Evolutionary conservation across 2,113 vertebrate species (phyloP).

Genomic region (Crypturellus undulatus): DNA sequence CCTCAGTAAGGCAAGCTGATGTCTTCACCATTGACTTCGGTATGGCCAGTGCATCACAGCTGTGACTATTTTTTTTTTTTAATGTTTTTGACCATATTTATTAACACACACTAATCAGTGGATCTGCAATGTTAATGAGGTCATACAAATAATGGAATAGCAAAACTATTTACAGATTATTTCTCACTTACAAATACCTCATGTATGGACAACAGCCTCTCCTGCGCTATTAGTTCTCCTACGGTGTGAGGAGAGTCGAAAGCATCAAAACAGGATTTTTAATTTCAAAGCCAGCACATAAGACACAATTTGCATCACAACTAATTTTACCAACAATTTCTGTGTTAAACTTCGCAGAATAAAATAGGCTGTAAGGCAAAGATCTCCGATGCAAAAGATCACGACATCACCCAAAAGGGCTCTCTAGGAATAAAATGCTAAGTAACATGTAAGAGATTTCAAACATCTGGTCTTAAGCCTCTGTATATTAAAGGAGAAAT

Average conservation of each 20-base stretch:
- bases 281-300: not conserved
- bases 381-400: not conserved
- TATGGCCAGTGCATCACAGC: not conserved
- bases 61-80: not conserved
- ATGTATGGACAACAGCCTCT: not conserved
- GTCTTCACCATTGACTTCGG: not conserved
- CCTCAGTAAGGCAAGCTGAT: not conserved
- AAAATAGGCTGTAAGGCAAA: not conserved
- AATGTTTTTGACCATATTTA: not conserved
- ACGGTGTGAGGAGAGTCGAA: not conserved
- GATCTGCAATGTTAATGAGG: not conserved
- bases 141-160: not conserved
- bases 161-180: not conserved
- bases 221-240: not conserved
- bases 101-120: not conserved
- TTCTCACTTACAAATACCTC: not conserved
- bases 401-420: not conserved
- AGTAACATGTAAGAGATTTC: not conserved
- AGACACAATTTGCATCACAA: not conserved
- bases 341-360: not conserved
- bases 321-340: not conserved
- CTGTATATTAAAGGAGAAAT: not conserved
- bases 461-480: not conserved
- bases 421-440: not conserved
- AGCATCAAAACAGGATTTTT: not conserved